Percentiles rank a stretch among this genome's conserved stretches.
These are phyloP conservation scores for Baccha elongata DNA, from an alignment of 2,888 invertebrate species.

Conservation along the genomic window DNA sequence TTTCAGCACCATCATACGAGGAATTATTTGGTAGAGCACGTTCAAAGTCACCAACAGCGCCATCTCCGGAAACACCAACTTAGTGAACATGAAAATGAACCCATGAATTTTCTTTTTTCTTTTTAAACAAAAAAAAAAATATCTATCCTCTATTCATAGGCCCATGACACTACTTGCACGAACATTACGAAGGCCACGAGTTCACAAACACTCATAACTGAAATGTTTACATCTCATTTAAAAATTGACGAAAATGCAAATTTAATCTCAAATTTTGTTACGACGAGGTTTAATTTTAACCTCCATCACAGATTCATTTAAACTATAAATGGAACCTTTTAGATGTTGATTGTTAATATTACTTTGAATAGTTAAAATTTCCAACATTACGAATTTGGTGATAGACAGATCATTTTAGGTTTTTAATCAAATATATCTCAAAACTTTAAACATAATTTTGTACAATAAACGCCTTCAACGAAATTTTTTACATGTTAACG, in stretches of 20 bases:
- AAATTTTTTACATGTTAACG: no score
- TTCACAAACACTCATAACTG: not conserved
- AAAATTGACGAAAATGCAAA: not conserved
- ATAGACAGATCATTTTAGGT: no score
- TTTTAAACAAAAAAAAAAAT: not conserved
- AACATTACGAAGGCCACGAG: not conserved
- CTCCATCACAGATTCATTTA: not conserved
- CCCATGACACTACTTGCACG: slow-evolving; percentile 33
- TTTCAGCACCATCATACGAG: slow-evolving; percentile 81
- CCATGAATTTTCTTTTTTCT: slow-evolving; percentile 41
- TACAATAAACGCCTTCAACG: no score
- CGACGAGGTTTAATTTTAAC: not conserved
- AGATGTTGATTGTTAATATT: no score
- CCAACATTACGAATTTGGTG: no score
- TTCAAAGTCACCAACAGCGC: slow-evolving; percentile 69
- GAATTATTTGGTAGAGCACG: slow-evolving; percentile 80
- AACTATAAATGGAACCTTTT: no score
- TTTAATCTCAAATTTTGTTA: not conserved
- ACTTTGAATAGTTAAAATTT: no score
- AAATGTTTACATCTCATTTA: not conserved
- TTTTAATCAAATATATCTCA: no score
- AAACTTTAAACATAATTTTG: no score
- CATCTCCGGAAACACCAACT: slow-evolving; percentile 55
- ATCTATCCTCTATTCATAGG: slow-evolving; percentile 4
- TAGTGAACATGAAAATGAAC: slow-evolving; percentile 31